Conservation (phyloP, 1,140 invertebrate species). For the Zaprionus ornatus region DNA sequence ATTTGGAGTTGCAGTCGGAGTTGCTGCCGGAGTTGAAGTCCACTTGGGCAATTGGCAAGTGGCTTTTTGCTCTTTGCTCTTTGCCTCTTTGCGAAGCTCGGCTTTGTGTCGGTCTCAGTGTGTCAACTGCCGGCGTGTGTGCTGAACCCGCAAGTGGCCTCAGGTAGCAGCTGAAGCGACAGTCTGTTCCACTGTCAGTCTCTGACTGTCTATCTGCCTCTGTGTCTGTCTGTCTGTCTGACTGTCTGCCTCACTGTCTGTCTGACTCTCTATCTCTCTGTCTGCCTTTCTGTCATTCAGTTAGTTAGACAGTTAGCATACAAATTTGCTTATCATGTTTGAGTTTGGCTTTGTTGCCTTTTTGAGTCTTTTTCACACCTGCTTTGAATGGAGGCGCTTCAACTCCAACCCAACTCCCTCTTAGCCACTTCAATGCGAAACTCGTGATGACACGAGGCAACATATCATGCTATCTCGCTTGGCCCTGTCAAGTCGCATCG, state of each 20-base stretch:
- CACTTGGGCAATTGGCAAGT: constrained; percentile 58
- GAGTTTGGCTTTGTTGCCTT: constrained; percentile 61
- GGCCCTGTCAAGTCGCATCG: not conserved
- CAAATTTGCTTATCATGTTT: constrained; percentile 75
- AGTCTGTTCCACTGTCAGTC: constrained; percentile 37
- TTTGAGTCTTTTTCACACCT: constrained; percentile 68
- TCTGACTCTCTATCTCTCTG: constrained; percentile 25
- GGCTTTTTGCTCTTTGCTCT: constrained; percentile 24
- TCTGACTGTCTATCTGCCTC: constrained; percentile 32
- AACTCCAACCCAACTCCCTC: not conserved
- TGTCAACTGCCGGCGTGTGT: constrained; percentile 64
- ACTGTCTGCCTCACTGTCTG: too few species aligned
- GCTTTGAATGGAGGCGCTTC: constrained; percentile 54
- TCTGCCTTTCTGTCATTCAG: constrained; percentile 33
- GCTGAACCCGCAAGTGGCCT: constrained; percentile 73
- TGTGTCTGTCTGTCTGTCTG: constrained; percentile 30
- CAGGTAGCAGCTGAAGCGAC: constrained; percentile 55
- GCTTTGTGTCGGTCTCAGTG: constrained; percentile 73
- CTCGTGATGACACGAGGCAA: constrained; percentile 29
- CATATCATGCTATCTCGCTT: not conserved
- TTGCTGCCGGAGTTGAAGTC: constrained; percentile 36
- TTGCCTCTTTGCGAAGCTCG: constrained; percentile 35
- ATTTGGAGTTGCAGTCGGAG: constrained; percentile 21
- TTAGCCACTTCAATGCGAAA: constrained; percentile 27
- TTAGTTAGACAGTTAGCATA: constrained; percentile 32